Evolutionary conservation across 2,888 invertebrate genomes (phyloP).

Genomic region (Copidosoma aretas): DNA sequence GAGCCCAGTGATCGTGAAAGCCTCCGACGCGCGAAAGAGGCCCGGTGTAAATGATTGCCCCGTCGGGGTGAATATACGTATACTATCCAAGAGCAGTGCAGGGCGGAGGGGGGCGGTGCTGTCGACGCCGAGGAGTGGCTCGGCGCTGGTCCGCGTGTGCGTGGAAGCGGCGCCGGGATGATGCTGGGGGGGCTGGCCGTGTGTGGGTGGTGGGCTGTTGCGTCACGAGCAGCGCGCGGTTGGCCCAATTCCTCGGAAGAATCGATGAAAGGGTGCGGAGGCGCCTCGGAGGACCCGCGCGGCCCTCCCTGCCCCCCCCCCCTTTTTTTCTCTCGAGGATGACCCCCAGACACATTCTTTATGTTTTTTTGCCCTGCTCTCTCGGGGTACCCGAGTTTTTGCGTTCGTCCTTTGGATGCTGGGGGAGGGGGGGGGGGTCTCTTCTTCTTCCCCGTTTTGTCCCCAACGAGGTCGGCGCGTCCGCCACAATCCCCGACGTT

Average conservation of each 20-base stretch:
- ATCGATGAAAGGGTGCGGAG: slow-evolving; percentile 48
- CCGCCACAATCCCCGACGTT: no score
- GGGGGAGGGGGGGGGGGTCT: no score
- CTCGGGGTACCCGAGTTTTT: no score
- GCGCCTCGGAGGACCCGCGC: background rate
- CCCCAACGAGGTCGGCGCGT: no score
- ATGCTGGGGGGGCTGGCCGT: background rate
- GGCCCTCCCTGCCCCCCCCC: background rate
- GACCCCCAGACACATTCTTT: no score
- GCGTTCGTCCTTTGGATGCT: no score
- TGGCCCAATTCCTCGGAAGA: slow-evolving; percentile 48
- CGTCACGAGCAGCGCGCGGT: slow-evolving; percentile 44
- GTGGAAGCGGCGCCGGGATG: slow-evolving; percentile 27
- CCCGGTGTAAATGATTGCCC: slow-evolving; percentile 47
- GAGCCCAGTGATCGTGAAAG: background rate
- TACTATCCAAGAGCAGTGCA: no score
- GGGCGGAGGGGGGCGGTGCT: slow-evolving; percentile 16
- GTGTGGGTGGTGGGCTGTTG: slow-evolving; percentile 31
- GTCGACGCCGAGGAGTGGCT: background rate
- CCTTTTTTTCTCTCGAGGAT: background rate
- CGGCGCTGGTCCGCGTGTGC: background rate
- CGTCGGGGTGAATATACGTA: slow-evolving; percentile 39
- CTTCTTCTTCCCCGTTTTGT: no score
- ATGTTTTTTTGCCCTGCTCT: no score
- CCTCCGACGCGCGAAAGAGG: background rate